Percentiles rank a stretch among this genome's conserved stretches.
phyloP scores from a whole-genome alignment of 2,113 vertebrate genomes.

The Bubo scandiacus region DNA sequence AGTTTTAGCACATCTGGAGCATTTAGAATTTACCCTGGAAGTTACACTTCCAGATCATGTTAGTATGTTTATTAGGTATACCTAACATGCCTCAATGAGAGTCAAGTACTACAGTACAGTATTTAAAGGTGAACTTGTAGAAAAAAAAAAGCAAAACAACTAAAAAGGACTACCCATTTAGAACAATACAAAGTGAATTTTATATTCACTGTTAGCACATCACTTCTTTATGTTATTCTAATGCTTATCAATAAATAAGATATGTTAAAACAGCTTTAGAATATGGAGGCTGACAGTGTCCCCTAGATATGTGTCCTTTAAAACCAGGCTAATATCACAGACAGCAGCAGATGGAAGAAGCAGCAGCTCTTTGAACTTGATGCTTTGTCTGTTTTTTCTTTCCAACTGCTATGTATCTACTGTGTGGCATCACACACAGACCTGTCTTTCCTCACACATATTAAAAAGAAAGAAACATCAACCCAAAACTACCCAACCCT shows the following conservation, averaged over 20 bases:
- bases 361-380: not conserved
- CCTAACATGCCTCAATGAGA: not conserved
- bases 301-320: not conserved
- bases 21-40: slow-evolving; percentile 4
- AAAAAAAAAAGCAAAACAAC: not conserved
- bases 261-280: not conserved
- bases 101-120: not conserved
- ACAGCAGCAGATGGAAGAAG: not conserved
- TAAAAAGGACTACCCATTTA: not conserved
- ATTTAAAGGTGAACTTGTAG: not conserved
- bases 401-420: not conserved
- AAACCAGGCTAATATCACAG: not conserved
- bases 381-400: not conserved
- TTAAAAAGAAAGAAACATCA: not conserved
- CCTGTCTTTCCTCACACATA: rapidly evolving
- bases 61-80: not conserved
- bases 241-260: not conserved
- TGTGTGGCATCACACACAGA: not conserved
- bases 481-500: not conserved
- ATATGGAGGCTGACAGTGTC: not conserved
- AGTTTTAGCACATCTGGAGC: slow-evolving; percentile 38
- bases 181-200: not conserved
- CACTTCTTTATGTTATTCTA: not conserved
- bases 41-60: not conserved
- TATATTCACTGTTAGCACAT: not conserved